Percentiles rank a stretch among this genome's conserved stretches.
Evolutionary conservation across 2,888 invertebrate genomes (phyloP).

Genomic region (Timema cristinae): DNA sequence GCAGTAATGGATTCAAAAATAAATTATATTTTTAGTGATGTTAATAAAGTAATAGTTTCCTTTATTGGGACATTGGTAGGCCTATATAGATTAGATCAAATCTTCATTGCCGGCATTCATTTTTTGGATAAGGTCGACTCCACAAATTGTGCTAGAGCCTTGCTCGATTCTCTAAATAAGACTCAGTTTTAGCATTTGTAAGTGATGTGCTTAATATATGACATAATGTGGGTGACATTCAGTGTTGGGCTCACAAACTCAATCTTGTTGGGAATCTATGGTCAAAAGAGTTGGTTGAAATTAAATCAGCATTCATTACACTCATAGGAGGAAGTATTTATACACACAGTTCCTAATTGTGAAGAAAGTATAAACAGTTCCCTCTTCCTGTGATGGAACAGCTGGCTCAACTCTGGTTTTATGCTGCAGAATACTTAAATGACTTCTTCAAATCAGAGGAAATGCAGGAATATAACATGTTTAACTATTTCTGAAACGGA

Average conservation of each 20-base stretch:
- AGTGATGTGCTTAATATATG: neutral
- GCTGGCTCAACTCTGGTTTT: neutral
- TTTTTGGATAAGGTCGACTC: too few relatives aligned
- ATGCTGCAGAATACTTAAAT: neutral
- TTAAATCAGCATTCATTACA: neutral
- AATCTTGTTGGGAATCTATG: neutral
- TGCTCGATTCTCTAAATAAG: neutral
- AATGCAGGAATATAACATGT: neutral
- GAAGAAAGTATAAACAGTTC: neutral
- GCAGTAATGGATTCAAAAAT: too few relatives aligned
- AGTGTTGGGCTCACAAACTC: neutral
- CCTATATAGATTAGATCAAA: too few relatives aligned
- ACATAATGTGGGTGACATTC: neutral
- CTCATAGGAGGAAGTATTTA: neutral
- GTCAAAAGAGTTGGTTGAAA: neutral
- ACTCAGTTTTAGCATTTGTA: neutral
- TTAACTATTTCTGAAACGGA: neutral
- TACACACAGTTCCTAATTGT: neutral
- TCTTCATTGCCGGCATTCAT: too few relatives aligned
- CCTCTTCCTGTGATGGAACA: conserved; percentile 5
- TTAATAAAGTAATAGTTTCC: too few relatives aligned
- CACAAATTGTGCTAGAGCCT: too few relatives aligned
- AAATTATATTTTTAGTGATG: too few relatives aligned
- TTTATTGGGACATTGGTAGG: too few relatives aligned
- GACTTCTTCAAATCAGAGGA: neutral